A percentile compares a stretch with the other conserved stretches of the same genome.
Evolutionary conservation across 2,797 vertebrate genomes (phyloP).

Genomic region (Labroides dimidiatus): DNA sequence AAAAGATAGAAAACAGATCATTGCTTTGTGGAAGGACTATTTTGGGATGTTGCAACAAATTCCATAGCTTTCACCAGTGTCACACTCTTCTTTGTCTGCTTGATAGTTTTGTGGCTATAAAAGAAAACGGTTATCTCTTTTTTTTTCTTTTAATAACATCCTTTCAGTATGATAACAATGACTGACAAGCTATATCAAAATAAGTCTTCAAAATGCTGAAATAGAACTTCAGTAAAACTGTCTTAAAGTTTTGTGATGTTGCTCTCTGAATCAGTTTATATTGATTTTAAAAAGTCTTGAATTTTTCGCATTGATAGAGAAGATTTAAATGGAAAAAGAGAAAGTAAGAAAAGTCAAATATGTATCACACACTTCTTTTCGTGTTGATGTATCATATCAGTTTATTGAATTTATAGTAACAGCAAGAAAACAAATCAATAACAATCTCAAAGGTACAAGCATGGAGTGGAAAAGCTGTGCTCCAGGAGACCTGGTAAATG

Average conservation of each 20-base stretch:
- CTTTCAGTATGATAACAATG: no score
- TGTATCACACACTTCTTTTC: neutral
- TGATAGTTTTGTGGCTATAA: no score
- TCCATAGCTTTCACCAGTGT: neutral
- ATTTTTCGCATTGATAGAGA: no score
- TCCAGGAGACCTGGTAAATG: conserved; percentile 5
- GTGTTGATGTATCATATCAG: neutral
- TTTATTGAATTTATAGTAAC: conserved; percentile 13
- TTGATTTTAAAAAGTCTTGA: no score
- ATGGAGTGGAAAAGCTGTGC: neutral
- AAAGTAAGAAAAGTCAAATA: neutral
- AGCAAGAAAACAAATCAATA: conserved; percentile 14
- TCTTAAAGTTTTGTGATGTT: no score
- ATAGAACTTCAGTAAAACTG: no score
- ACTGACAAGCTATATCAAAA: no score
- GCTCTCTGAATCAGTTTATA: no score
- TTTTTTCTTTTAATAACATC: no score
- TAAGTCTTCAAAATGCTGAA: no score
- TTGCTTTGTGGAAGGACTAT: neutral
- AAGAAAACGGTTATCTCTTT: no score
- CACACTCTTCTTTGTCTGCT: neutral
- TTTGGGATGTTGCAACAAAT: neutral
- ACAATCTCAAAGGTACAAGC: conserved; percentile 8
- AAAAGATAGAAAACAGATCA: neutral
- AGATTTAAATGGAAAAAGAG: conserved; percentile 2